Conservation (phyloP, 2,113 vertebrate species). For the Hyperopisus bebe region DNA sequence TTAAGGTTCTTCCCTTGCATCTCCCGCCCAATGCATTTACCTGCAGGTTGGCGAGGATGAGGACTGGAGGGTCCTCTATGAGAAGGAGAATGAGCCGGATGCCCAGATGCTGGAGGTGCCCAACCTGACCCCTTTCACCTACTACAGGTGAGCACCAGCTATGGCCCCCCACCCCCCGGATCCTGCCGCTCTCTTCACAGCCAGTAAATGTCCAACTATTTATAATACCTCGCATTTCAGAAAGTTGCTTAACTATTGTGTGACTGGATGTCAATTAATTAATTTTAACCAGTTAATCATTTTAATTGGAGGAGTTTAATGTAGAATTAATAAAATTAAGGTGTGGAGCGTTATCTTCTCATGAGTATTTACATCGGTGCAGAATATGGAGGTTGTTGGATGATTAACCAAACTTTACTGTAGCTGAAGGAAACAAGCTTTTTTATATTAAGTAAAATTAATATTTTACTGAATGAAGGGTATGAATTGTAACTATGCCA, state of each 20-base stretch:
- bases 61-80: conserved; percentile 62
- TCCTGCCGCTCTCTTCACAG: background rate
- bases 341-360: background rate
- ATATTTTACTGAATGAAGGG: background rate
- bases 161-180: too few relatives aligned
- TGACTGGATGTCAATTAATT: background rate
- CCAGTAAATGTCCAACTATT: too few relatives aligned
- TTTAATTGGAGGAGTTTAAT: background rate
- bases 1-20: background rate
- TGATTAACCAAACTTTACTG: background rate
- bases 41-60: conserved; percentile 68
- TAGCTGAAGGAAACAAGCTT: background rate
- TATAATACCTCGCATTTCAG: background rate
- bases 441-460: background rate
- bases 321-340: background rate
- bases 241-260: background rate
- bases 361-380: background rate
- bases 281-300: background rate
- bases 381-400: background rate
- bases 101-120: conserved; percentile 68
- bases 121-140: conserved; percentile 68
- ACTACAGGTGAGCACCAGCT: conserved; percentile 64
- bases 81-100: conserved; percentile 66
- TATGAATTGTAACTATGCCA: background rate
- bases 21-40: background rate